Evolutionary conservation across 2,888 invertebrate species (phyloP), one percentile per base, ranked within the genome.

Genomic region (Lasioglossum leucozonium): DNA sequence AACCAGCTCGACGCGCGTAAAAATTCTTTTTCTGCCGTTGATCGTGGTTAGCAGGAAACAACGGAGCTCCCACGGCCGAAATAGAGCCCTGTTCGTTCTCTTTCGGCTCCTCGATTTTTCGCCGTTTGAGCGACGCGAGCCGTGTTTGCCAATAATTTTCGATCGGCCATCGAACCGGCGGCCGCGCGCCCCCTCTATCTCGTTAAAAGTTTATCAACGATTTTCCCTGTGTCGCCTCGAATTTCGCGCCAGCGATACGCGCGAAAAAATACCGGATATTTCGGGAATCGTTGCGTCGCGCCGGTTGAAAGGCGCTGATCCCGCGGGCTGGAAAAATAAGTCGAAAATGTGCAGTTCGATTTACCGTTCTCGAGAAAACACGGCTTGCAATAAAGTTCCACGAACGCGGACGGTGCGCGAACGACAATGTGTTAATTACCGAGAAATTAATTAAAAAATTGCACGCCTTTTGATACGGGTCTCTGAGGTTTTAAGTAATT

Each of bases 201-300:
- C 82, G 86, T 88, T 88, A 86, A 86, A 88, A 88, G 86, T 88
- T 84, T 84, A 86, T 86, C 84, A 86, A 75, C 84, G 86, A 84
- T 80, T 86, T 82, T 78, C 73, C 72, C 58, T 55, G 79, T 73
- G 76, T 74, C 82, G 77, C 82, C n/a, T 77, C 74, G 82, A 86
- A 87, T 79, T 79, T 79, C 74, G 44, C 78, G 18, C 51, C 51
- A 18, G n/a, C 37, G 67, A 37, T 40, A 40, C 67, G 65, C 37
- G 22, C 67, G 67, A 22, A 40, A 67, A 67, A 67, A 65, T 34
- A 65, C 10, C 16, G 18, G 10, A 65, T 62, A 30, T 62, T 30
- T 26, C 58, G 26, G 26, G 26, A 62, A 62, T 30, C 4, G 26
- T 58, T 26, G 58, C 16, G n/a, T 10, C n/a, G 55, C 55, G 30